A percentile compares a stretch with the other conserved stretches of the same genome.
Conservation (phyloP, 1,140 invertebrate species). For the Eciton burchellii region DNA sequence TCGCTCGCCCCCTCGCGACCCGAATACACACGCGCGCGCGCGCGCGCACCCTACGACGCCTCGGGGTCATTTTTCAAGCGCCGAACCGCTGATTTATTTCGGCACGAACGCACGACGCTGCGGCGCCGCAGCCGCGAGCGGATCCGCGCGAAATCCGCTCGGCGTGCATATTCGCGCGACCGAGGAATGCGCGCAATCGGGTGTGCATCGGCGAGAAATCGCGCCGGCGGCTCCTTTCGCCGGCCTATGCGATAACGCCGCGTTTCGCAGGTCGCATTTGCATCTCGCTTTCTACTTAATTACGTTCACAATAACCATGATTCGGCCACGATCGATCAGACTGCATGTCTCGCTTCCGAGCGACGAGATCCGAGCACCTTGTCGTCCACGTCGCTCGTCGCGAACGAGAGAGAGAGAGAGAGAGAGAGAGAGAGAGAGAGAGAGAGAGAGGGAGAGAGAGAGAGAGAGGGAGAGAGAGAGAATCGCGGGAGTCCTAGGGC, state of each 20-base stretch:
- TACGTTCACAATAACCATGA: constrained; percentile 12
- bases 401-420: too few relatives aligned
- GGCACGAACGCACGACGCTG: constrained; percentile 63
- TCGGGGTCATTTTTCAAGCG: constrained; percentile 72
- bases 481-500: constrained; percentile 19
- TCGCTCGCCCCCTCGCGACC: constrained; percentile 73
- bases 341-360: too few relatives aligned
- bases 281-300: constrained; percentile 19
- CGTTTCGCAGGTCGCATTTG: constrained; percentile 7
- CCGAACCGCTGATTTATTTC: constrained; percentile 71
- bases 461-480: too few relatives aligned
- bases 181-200: constrained; percentile 37
- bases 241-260: constrained; percentile 2
- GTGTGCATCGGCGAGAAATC: not conserved
- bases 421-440: too few relatives aligned
- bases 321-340: not conserved
- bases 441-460: too few relatives aligned
- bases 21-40: constrained; percentile 69
- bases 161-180: constrained; percentile 23
- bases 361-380: too few relatives aligned
- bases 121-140: constrained; percentile 52
- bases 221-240: not conserved
- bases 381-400: too few relatives aligned
- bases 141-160: constrained; percentile 64
- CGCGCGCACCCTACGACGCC: constrained; percentile 70